A percentile compares a stretch with the other conserved stretches of the same genome.
Conservation (phyloP, 2,888 invertebrate species). For the Torymus texanus region DNA sequence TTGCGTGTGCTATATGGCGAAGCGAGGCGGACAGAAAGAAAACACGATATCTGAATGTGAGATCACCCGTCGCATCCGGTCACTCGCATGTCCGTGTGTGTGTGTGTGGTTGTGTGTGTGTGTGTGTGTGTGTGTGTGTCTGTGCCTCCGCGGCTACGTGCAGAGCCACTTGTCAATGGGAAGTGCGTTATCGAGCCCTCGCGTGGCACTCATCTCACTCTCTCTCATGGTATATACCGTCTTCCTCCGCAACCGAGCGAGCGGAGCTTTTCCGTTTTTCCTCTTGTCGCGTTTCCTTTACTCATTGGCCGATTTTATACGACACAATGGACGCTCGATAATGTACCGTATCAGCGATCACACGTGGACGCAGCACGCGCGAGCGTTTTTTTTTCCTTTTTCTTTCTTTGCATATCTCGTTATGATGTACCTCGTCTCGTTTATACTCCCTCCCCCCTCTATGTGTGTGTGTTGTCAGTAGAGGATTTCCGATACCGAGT, state of each 20-base stretch:
- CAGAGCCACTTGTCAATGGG: conserved; percentile 69
- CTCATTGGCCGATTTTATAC: conserved; percentile 24
- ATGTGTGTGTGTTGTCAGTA: too few relatives aligned
- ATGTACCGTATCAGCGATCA: conserved; percentile 12
- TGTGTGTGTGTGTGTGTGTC: neutral
- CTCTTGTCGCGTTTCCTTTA: conserved; percentile 15
- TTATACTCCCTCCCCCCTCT: too few relatives aligned
- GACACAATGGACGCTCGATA: conserved; percentile 5
- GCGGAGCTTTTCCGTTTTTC: conserved; percentile 11
- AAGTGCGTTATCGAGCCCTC: conserved; percentile 70
- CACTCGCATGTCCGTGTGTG: conserved; percentile 23
- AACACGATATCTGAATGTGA: conserved; percentile 65
- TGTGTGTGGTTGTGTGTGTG: neutral
- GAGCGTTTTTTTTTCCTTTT: too few relatives aligned
- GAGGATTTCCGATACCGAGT: too few relatives aligned
- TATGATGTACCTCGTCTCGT: too few relatives aligned
- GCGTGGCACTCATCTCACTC: conserved; percentile 9
- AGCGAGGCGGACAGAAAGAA: conserved; percentile 51
- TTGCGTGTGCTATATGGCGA: too few relatives aligned
- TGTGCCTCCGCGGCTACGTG: too few relatives aligned
- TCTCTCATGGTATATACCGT: neutral
- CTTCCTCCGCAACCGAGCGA: neutral
- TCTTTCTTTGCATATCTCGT: too few relatives aligned
- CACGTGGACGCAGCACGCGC: neutral
- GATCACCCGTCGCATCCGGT: conserved; percentile 70